Evolutionary conservation across 2,888 invertebrate species (phyloP).

Genomic region (Caenorhabditis sp.): DNA sequence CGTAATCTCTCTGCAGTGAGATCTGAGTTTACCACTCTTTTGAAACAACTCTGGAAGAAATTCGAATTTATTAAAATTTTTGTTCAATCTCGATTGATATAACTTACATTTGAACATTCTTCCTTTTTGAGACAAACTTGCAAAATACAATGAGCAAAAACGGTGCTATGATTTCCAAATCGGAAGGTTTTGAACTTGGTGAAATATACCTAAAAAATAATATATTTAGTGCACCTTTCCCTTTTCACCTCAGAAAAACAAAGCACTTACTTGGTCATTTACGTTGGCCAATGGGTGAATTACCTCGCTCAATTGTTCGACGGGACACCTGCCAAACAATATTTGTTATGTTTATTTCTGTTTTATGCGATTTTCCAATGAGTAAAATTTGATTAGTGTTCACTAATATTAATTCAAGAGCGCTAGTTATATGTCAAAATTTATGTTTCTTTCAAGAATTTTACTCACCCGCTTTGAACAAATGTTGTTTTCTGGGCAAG

Average conservation of each 20-base stretch:
- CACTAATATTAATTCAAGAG: no score
- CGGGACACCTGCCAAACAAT: slow-evolving; percentile 62
- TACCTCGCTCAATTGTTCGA: slow-evolving; percentile 53
- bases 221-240: slow-evolving; percentile 8
- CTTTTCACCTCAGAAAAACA: not conserved
- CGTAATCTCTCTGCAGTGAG: slow-evolving; percentile 53
- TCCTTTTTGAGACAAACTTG: slow-evolving; percentile 61
- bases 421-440: not conserved
- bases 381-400: no score
- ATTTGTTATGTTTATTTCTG: slow-evolving; percentile 25
- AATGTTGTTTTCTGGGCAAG: slow-evolving; percentile 61
- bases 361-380: no score
- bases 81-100: not conserved
- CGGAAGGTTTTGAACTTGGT: slow-evolving; percentile 66
- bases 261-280: slow-evolving; percentile 57
- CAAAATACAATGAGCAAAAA: slow-evolving; percentile 65
- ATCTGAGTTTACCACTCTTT: slow-evolving; percentile 51
- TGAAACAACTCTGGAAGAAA: slow-evolving; percentile 53
- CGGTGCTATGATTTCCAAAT: slow-evolving; percentile 61
- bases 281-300: slow-evolving; percentile 62
- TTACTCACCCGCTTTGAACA: slow-evolving; percentile 59
- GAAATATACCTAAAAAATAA: slow-evolving; percentile 51
- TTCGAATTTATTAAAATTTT: not conserved
- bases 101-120: slow-evolving; percentile 56
- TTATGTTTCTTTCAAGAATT: no score